Evolutionary conservation across 1,140 invertebrate genomes (phyloP), one percentile per base, ranked within the genome.

Genomic region (Steinernema feltiae): DNA sequence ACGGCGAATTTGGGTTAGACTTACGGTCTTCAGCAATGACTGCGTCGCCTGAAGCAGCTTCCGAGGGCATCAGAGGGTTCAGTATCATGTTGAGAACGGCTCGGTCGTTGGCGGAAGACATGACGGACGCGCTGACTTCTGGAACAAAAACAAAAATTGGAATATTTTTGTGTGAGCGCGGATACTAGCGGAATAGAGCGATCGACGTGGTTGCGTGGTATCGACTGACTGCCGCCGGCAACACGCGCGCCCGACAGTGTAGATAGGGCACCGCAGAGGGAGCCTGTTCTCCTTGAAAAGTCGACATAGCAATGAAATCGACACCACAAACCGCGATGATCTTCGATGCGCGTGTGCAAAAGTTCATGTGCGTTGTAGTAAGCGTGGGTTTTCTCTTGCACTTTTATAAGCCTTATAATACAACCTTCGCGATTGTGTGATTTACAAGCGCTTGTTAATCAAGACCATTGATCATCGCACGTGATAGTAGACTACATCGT

Each of bases 41-140:
- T 7, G 82, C 79, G 21, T 86, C 81, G 30, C 82, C 79, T 15
- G 81, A 78, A 70, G 82, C 78, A 76, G 88, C 86, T 18, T 83
- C 87, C n/a, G 82, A 76, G 0, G 89, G 87, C 63, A 89, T 81
- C 18, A 90, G 76, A 30, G 90, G 90, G 82, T 91, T 90, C 74
- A 91, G 90, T 78, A 91, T 90, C 48, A 86, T 84, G 74, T 90
- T 89, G 30, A 91, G 81, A 76, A 91, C 87, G 30, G 87, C 87
- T 80, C 87, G 85, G 81, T 90, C 90, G 74, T 87, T 81, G 76
- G 88, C 77, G 32, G 87, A 86, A 3, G 87, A 72, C 88, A 89
- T 70, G 80, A 12, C 53, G 24, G 15, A 63, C 24, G 35, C 35
- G 35, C 35, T 63, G 53, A 27, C 24, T n/a, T 15, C 15, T 15